A percentile compares a stretch with the other conserved stretches of the same genome.
Conservation (phyloP, 2,888 invertebrate genomes). For the Chromoteleia sp. region DNA sequence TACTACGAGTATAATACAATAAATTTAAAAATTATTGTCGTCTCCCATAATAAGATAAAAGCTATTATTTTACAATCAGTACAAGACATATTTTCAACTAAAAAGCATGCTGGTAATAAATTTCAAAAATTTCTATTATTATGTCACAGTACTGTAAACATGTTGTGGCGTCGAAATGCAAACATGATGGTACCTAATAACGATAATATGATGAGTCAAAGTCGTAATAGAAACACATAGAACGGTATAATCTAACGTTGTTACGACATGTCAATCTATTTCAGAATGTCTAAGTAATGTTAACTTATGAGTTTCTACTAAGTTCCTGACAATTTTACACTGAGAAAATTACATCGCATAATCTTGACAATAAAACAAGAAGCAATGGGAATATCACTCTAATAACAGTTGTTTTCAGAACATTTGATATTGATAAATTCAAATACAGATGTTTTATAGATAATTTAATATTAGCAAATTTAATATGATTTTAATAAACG, state of each 20-base stretch:
- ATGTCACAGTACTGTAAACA: not conserved
- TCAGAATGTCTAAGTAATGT: not conserved
- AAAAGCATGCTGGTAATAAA: not conserved
- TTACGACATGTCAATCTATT: not conserved
- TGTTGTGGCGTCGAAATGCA: not conserved
- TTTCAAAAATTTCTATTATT: slow-evolving; percentile 5
- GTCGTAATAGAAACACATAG: slow-evolving; percentile 1
- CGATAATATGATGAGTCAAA: slow-evolving; percentile 3
- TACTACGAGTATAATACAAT: no score
- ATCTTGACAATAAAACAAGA: no score
- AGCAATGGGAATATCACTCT: no score
- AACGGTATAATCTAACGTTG: not conserved
- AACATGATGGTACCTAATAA: slow-evolving; percentile 2
- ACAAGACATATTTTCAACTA: not conserved
- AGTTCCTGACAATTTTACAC: no score
- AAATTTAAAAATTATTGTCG: no score
- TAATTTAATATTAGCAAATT: no score
- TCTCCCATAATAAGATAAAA: no score
- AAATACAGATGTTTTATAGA: no score
- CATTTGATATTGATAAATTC: no score
- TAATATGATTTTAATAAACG: no score
- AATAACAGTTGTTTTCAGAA: no score
- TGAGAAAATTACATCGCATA: no score
- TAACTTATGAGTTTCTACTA: not conserved
- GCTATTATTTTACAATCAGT: slow-evolving; percentile 1